A percentile compares a stretch with the other conserved stretches of the same genome.
phyloP scores from a whole-genome alignment of 2,113 vertebrate genomes.

The Ceratotherium simum region DNA sequence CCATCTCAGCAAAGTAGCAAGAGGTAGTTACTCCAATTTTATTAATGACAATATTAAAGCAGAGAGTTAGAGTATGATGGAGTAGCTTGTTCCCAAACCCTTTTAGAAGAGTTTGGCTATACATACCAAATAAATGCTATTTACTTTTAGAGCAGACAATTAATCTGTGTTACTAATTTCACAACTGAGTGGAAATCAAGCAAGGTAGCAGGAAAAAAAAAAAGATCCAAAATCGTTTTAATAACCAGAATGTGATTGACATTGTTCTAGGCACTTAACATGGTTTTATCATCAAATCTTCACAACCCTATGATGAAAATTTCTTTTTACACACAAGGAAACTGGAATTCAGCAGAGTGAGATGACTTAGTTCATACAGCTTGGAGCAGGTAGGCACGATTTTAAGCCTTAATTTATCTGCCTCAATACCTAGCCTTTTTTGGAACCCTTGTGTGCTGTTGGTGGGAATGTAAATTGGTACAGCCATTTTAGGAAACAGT shows the following conservation, averaged over 20 bases:
- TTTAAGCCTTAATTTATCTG: background rate
- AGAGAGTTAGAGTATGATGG: background rate
- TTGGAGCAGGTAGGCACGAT: background rate
- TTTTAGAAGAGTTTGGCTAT: background rate
- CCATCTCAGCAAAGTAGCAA: background rate
- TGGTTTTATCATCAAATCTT: background rate
- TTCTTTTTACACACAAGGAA: constrained; percentile 22
- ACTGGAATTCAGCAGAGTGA: background rate
- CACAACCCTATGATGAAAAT: background rate
- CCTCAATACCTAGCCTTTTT: background rate
- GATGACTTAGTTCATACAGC: background rate
- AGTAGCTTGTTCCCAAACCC: background rate
- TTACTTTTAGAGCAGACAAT: background rate
- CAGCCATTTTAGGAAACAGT: background rate
- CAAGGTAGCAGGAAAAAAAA: background rate
- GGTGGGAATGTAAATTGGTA: background rate
- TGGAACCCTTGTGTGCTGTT: background rate
- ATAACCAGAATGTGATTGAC: background rate
- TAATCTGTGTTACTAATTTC: background rate
- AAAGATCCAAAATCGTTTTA: background rate
- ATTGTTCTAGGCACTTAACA: background rate
- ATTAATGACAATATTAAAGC: background rate
- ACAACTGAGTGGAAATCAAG: background rate
- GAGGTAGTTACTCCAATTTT: background rate
- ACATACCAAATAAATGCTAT: background rate